Conservation (phyloP, 1,140 invertebrate genomes). For the Cyclargus thomasi region DNA sequence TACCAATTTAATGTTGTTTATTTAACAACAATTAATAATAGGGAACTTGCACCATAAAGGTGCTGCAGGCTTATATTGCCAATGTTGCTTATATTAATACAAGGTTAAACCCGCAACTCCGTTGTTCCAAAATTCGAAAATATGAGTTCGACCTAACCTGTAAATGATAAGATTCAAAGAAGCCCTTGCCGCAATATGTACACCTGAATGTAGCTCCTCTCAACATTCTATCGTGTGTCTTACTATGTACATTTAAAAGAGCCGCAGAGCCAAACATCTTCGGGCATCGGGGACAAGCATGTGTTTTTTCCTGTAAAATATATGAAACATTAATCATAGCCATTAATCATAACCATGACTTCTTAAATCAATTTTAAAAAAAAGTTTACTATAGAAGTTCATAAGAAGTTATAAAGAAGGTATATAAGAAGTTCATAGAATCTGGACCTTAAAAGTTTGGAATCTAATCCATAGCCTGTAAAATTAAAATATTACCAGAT, state of each 20-base stretch:
- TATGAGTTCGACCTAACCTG: conserved; percentile 32
- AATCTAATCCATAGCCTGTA: neutral
- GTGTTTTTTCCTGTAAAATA: conserved; percentile 70
- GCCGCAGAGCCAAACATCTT: conserved; percentile 79
- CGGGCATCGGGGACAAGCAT: conserved; percentile 75
- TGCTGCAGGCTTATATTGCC: too few relatives aligned
- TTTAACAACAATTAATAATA: neutral
- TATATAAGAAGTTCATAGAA: too few relatives aligned
- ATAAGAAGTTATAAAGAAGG: too few relatives aligned
- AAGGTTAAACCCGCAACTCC: too few relatives aligned
- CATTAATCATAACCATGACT: too few relatives aligned
- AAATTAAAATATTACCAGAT: conserved; percentile 48
- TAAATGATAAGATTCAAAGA: conserved; percentile 58
- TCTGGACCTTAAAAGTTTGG: neutral
- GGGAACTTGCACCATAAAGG: too few relatives aligned
- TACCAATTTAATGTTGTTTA: neutral
- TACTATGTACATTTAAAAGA: conserved; percentile 77
- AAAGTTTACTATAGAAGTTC: too few relatives aligned
- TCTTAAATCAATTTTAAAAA: too few relatives aligned
- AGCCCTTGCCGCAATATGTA: conserved; percentile 62
- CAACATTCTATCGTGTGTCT: conserved; percentile 69
- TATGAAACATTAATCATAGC: neutral
- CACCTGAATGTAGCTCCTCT: conserved; percentile 53
- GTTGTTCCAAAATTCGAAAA: too few relatives aligned
- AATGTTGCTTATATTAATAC: too few relatives aligned